Conservation (phyloP, 2,113 vertebrate genomes). For the Argyrosomus japonicus region DNA sequence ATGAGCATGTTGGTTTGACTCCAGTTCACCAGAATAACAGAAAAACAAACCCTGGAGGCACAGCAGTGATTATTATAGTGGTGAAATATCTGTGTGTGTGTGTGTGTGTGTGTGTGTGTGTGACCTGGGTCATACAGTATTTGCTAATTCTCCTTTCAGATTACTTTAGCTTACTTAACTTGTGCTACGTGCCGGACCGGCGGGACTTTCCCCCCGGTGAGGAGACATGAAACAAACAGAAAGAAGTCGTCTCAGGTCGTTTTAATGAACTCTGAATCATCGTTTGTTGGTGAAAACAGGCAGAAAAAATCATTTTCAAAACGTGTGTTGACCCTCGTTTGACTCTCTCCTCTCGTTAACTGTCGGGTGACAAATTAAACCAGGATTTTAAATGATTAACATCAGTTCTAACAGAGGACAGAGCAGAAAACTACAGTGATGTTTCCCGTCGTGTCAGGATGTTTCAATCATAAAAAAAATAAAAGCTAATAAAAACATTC, state of each 20-base stretch:
- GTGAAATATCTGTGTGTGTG: constrained; percentile 5
- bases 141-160: constrained; percentile 13
- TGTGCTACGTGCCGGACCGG: not conserved
- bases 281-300: too few relatives aligned
- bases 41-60: constrained; percentile 56
- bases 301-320: constrained; percentile 4
- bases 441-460: not conserved
- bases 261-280: constrained; percentile 34
- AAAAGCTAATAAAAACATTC: constrained; percentile 30
- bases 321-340: not conserved
- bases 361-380: not conserved
- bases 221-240: not conserved
- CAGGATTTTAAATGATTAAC: not conserved
- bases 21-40: constrained; percentile 46
- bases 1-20: constrained; percentile 37
- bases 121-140: constrained; percentile 26
- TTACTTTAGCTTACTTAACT: constrained; percentile 20
- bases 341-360: not conserved
- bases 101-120: not conserved
- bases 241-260: not conserved
- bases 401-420: not conserved
- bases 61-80: constrained; percentile 20
- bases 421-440: not conserved
- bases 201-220: constrained; percentile 20
- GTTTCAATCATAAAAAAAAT: constrained; percentile 43